Conservation (phyloP, 2,888 invertebrate species). For the Athalia rosae region DNA sequence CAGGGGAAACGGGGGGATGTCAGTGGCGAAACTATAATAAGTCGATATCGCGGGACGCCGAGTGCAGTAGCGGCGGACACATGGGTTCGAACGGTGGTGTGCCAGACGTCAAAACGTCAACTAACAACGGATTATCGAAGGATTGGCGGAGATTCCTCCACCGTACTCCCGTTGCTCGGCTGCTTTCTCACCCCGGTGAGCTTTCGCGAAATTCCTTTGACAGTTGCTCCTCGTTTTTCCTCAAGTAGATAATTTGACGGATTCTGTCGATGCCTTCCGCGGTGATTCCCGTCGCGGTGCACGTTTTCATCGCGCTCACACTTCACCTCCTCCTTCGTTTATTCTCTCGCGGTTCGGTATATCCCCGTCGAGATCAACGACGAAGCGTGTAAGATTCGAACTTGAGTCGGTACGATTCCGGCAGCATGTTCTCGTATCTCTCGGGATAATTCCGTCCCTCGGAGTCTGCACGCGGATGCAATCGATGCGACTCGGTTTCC, state of each 20-base stretch:
- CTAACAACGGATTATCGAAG: constrained; percentile 45
- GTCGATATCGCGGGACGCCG: not conserved
- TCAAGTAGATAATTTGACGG: constrained; percentile 32
- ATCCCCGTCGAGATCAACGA: too few species aligned
- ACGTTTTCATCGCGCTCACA: too few species aligned
- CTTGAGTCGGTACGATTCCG: too few species aligned
- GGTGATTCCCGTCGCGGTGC: constrained; percentile 3
- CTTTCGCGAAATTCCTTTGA: not conserved
- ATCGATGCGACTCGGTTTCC: not conserved
- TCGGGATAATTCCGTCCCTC: too few species aligned
- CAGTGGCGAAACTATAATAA: not conserved
- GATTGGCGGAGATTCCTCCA: constrained; percentile 39
- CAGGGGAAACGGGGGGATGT: not conserved
- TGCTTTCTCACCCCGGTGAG: not conserved
- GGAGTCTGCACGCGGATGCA: too few species aligned
- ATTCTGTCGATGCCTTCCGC: constrained; percentile 15
- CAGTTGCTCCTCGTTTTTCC: not conserved
- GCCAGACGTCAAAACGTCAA: constrained; percentile 60
- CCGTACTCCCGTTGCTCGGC: not conserved
- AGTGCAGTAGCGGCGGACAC: not conserved
- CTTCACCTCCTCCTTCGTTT: too few species aligned
- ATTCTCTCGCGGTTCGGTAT: too few species aligned
- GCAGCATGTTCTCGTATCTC: too few species aligned
- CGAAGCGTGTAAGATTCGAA: too few species aligned
- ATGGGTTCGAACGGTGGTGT: not conserved